phyloP scores from a whole-genome alignment of 2,888 invertebrate genomes.

The Meteorus colon region DNA sequence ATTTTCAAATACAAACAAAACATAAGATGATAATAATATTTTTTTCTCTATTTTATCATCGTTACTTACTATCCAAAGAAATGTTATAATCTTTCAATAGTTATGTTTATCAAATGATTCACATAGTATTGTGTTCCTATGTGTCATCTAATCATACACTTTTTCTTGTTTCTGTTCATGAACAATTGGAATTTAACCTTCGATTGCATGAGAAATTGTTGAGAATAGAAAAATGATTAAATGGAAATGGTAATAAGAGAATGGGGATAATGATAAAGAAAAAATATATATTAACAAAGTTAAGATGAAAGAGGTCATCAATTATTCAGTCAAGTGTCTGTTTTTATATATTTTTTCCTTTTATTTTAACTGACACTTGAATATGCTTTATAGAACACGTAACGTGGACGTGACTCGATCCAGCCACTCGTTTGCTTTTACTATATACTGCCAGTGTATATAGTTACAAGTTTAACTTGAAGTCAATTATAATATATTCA shows the following conservation, averaged over 20 bases:
- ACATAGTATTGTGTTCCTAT: not conserved
- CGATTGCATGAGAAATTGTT: not conserved
- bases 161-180: not conserved
- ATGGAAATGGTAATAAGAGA: too few species aligned
- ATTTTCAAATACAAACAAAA: slow-evolving; percentile 6
- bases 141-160: not conserved
- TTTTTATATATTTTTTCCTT: not conserved
- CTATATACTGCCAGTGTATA: not conserved
- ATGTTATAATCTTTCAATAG: not conserved
- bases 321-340: not conserved
- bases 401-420: slow-evolving; percentile 2
- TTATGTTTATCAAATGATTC: not conserved
- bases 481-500: slow-evolving; percentile 7
- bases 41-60: not conserved
- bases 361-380: slow-evolving; percentile 5
- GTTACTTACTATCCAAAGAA: not conserved
- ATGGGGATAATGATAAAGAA: not conserved
- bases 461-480: not conserved
- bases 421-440: not conserved
- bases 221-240: not conserved
- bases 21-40: not conserved
- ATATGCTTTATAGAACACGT: slow-evolving; percentile 10
- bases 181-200: not conserved
- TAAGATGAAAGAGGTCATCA: not conserved
- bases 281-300: not conserved